Evolutionary conservation across 2,888 invertebrate species (phyloP), one percentile per base, ranked within the genome.

Genomic region (Branchellion lobata): DNA sequence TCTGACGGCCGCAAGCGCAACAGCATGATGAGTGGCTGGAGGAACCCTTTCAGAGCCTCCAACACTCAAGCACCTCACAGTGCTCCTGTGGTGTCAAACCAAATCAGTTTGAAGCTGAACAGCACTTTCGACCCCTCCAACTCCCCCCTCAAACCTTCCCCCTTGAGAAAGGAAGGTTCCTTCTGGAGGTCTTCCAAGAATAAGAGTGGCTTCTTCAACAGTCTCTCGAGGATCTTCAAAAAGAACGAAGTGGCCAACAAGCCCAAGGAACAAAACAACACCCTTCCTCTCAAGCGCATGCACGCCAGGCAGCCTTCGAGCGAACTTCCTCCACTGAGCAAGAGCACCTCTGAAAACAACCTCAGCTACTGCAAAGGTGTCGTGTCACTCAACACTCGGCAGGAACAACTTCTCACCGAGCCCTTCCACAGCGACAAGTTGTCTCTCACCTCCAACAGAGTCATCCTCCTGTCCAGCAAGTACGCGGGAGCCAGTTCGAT

Each of bases 391-490:
- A 14, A 3, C 21, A 3, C 21, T 24, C 21, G 21, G 11, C 61
- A 57, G 24, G 61, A 57, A 57, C 3, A 24, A 18, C 61, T 57
- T 3, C 3, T 18, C 3, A 57, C 61, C 3, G 61, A 57, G 8
- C 14, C 61, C n/a, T 57, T 57, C 61, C 21, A 18, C n/a, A 18
- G 3, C 3, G 61, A 57, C 51, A 75, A 27, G 24, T 27, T 1
- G 14, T 27, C 75, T 47, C 51, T 75, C n/a, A 75, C 51, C 14
- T 75, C 75, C 24, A 0, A 18, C 1, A 51, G n/a, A 27, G 75
- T 75, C 18, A 24, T 53, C 11, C 40, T 29, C 27, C 24, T 75
- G 8, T 51, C n/a, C 31, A 75, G 53, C 75, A 75, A 75, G 27
- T 75, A 75, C 51, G 47, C 51, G 14, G 75, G 75, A 18, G 51